A percentile compares a stretch with the other conserved stretches of the same genome.
Evolutionary conservation across 2,888 invertebrate species (phyloP).

Genomic region (Chaetoderma sp.): DNA sequence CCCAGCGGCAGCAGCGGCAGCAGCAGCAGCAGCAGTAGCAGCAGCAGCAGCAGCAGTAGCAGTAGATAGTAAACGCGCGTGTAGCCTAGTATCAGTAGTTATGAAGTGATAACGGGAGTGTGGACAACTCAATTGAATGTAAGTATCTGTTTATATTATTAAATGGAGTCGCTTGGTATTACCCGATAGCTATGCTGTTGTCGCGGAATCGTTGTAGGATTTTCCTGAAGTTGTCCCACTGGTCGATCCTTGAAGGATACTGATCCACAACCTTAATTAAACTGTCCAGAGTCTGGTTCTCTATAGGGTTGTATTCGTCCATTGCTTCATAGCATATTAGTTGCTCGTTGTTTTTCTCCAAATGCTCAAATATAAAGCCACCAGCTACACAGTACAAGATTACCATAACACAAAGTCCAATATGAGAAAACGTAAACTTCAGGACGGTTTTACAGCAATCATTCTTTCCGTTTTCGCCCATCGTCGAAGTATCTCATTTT

Average conservation of each 20-base stretch:
- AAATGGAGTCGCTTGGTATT: no score
- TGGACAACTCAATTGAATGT: no score
- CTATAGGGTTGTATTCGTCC: slow-evolving; percentile 58
- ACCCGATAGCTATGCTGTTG: slow-evolving; percentile 59
- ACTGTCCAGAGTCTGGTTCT: slow-evolving; percentile 54
- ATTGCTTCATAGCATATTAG: slow-evolving; percentile 60
- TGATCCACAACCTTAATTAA: slow-evolving; percentile 52
- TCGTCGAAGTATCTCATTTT: no score
- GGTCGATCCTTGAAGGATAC: slow-evolving; percentile 32
- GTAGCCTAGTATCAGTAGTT: no score
- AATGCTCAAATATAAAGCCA: slow-evolving; percentile 67
- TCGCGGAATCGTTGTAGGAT: slow-evolving; percentile 61
- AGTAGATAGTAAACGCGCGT: no score
- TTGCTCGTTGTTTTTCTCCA: slow-evolving; percentile 67
- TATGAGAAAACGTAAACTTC: slow-evolving; percentile 67
- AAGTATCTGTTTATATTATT: no score
- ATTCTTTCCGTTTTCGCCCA: no score
- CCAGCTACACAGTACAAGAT: slow-evolving; percentile 67
- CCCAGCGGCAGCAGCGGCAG: no score
- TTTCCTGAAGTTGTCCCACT: slow-evolving; percentile 48
- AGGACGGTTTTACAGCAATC: slow-evolving; percentile 59
- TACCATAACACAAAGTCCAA: slow-evolving; percentile 66
- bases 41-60: neutral
- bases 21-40: neutral
- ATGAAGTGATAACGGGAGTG: no score